These are phyloP conservation scores for Serrognathus titanus DNA, from an alignment of 2,888 invertebrate genomes.

Conservation along the genomic window DNA sequence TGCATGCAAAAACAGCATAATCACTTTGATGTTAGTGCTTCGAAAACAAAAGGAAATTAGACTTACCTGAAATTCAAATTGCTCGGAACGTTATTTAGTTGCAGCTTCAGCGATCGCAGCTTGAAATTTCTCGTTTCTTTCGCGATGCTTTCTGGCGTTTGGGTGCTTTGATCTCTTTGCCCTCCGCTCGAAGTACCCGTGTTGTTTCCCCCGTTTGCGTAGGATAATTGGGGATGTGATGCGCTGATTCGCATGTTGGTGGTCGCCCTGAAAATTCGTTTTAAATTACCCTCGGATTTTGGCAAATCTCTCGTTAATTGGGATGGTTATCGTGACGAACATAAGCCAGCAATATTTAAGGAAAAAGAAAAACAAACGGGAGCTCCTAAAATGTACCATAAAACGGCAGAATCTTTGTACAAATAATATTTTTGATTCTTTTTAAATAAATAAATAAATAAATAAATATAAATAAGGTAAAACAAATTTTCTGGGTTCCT, in stretches of 20 bases:
- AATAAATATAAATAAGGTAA: too few species aligned
- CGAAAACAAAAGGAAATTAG: too few species aligned
- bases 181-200: constrained; percentile 32
- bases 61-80: constrained; percentile 58
- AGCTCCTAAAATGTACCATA: background rate
- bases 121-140: constrained; percentile 63
- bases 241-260: constrained; percentile 55
- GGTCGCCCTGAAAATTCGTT: constrained; percentile 27
- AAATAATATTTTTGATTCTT: too few species aligned
- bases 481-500: too few species aligned
- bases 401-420: too few species aligned
- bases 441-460: too few species aligned
- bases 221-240: constrained; percentile 59
- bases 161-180: constrained; percentile 66
- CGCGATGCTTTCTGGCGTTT: constrained; percentile 68
- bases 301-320: too few species aligned
- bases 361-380: background rate
- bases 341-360: background rate
- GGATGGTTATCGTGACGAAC: too few species aligned
- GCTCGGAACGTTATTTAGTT: constrained; percentile 61
- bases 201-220: constrained; percentile 54
- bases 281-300: background rate
- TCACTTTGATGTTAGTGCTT: too few species aligned
- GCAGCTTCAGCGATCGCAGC: constrained; percentile 58
- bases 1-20: too few species aligned